These are phyloP conservation scores for Sciurus niger DNA, from an alignment of 2,113 vertebrate genomes.

Conservation along the genomic window DNA sequence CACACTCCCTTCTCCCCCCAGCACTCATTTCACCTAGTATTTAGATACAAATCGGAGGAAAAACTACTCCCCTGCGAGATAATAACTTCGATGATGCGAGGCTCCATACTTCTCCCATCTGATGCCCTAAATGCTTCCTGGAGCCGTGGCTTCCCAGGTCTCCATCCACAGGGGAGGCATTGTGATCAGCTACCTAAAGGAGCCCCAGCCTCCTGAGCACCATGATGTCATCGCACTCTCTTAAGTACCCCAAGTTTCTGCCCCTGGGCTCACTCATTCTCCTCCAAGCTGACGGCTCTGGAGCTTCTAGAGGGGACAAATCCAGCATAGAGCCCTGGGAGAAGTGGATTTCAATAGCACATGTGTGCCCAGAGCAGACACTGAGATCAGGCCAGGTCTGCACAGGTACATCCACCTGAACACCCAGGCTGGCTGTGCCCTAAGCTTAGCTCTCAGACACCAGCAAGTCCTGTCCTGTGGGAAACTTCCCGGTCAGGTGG, in stretches of 20 bases:
- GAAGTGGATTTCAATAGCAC: background rate
- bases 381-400: background rate
- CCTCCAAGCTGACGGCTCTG: background rate
- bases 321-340: background rate
- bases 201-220: conserved; percentile 9
- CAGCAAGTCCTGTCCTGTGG: background rate
- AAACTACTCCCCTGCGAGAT: conserved; percentile 73
- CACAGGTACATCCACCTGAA: accelerated
- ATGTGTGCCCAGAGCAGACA: accelerated
- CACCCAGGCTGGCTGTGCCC: background rate
- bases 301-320: background rate
- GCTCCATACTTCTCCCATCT: background rate
- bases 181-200: background rate
- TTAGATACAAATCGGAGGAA: conserved; percentile 67
- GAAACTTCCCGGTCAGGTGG: background rate
- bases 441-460: background rate
- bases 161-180: background rate
- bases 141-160: background rate
- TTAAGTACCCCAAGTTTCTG: conserved; percentile 38
- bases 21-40: conserved; percentile 66
- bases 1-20: conserved; percentile 66
- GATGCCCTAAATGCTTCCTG: background rate
- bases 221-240: background rate
- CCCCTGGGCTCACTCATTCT: background rate
- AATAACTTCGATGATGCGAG: conserved; percentile 51